A percentile compares a stretch with the other conserved stretches of the same genome.
These are phyloP conservation scores for Lepidurus arcticus DNA, from an alignment of 1,140 invertebrate species.

Conservation along the genomic window DNA sequence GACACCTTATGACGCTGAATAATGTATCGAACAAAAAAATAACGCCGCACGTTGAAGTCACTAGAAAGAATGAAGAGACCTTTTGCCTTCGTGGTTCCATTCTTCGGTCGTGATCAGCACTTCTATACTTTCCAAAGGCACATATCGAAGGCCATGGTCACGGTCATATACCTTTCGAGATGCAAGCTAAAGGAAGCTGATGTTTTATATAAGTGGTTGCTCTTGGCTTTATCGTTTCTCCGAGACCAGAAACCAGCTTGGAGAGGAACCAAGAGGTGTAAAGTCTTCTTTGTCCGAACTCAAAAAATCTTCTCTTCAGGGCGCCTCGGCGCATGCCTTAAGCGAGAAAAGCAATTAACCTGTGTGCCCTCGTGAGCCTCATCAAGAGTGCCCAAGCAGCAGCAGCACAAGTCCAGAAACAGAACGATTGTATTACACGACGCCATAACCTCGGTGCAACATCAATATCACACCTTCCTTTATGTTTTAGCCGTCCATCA, in stretches of 20 bases:
- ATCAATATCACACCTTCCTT: background rate
- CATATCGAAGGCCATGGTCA: constrained; percentile 10
- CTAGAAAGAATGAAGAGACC: background rate
- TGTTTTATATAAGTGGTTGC: background rate
- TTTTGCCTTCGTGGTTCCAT: background rate
- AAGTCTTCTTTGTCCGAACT: background rate
- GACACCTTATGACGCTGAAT: background rate
- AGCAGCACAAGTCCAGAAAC: background rate
- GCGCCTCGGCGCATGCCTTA: constrained; percentile 16
- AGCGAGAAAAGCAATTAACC: constrained; percentile 19
- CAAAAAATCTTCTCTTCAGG: background rate
- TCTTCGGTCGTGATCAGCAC: constrained; percentile 10
- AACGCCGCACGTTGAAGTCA: background rate
- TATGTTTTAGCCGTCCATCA: background rate
- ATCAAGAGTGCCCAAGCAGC: background rate
- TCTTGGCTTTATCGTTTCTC: background rate
- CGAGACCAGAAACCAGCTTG: background rate
- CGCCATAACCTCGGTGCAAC: background rate
- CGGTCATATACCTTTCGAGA: background rate
- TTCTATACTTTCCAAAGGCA: background rate
- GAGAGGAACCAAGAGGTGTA: background rate
- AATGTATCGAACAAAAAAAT: background rate
- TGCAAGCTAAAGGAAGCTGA: background rate
- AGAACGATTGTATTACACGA: background rate
- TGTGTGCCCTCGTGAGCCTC: constrained; percentile 10